Evolutionary conservation across 2,888 invertebrate species (phyloP).

Genomic region (Tachina fera): DNA sequence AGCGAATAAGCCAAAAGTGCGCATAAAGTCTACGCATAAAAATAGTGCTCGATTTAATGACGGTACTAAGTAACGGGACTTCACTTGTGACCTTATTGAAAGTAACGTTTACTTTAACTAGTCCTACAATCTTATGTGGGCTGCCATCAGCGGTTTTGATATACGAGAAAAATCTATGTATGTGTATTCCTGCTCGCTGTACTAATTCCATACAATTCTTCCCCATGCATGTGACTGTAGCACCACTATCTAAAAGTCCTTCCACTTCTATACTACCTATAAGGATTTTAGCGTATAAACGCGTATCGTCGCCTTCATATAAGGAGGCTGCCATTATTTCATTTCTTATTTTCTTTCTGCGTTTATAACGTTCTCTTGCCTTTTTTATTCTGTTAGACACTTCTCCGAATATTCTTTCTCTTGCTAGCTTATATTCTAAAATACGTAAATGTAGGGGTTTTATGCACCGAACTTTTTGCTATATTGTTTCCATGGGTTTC

Average conservation of each 20-base stretch:
- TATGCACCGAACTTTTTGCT: not conserved
- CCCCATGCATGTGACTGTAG: conserved; percentile 20
- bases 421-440: not conserved
- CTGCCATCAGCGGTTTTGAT: not conserved
- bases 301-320: conserved; percentile 18
- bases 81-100: not conserved
- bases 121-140: conserved; percentile 12
- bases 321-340: conserved; percentile 17
- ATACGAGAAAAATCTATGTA: not conserved
- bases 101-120: not conserved
- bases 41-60: not conserved
- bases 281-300: not conserved
- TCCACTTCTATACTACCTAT: not conserved
- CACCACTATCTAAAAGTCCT: conserved; percentile 39
- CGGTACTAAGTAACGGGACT: not conserved
- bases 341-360: not conserved
- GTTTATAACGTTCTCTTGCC: conserved; percentile 9
- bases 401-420: not conserved
- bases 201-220: conserved; percentile 10
- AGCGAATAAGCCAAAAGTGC: too few species aligned
- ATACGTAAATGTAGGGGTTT: not conserved
- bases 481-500: too few species aligned
- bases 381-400: too few species aligned
- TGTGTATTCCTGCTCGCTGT: not conserved
- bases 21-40: not conserved